Evolutionary conservation across 2,797 vertebrate genomes (phyloP).

Genomic region (Agapornis canus): DNA sequence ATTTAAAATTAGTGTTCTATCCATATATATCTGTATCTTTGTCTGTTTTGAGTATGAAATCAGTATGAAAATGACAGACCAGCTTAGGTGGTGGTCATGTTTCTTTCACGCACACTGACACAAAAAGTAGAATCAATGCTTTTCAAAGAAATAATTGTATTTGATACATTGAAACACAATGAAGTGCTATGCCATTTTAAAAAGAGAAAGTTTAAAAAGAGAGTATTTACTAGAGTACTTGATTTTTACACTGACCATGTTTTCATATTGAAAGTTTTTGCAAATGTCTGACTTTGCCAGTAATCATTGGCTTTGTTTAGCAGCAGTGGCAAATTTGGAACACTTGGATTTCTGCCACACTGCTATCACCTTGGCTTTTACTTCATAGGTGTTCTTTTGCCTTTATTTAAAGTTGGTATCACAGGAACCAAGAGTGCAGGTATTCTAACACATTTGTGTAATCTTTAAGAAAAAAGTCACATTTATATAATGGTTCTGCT

Average conservation of each 20-base stretch:
- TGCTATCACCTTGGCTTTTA: not conserved
- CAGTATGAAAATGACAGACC: not conserved
- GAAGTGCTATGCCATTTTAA: not conserved
- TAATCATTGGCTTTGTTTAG: not conserved
- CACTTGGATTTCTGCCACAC: not conserved
- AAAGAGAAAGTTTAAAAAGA: not conserved
- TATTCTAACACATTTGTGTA: not conserved
- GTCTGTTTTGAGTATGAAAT: not conserved
- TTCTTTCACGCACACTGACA: not conserved
- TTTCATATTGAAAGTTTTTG: not conserved
- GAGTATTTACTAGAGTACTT: not conserved
- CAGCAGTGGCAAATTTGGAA: not conserved
- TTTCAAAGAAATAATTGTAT: not conserved
- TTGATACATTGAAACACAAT: not conserved
- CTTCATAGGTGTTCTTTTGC: not conserved
- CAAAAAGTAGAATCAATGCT: not conserved
- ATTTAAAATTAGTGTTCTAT: not conserved
- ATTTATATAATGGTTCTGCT: not conserved
- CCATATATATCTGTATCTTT: not conserved
- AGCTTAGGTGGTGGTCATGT: not conserved
- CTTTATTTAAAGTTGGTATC: constrained; percentile 4
- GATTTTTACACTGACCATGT: not conserved
- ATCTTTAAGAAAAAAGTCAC: not conserved
- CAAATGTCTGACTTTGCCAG: not conserved
- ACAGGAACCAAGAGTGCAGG: constrained; percentile 18